Evolutionary conservation across 2,797 vertebrate genomes (phyloP), one percentile per base, ranked within the genome.

Genomic region (Dicrostonyx torquatus): DNA sequence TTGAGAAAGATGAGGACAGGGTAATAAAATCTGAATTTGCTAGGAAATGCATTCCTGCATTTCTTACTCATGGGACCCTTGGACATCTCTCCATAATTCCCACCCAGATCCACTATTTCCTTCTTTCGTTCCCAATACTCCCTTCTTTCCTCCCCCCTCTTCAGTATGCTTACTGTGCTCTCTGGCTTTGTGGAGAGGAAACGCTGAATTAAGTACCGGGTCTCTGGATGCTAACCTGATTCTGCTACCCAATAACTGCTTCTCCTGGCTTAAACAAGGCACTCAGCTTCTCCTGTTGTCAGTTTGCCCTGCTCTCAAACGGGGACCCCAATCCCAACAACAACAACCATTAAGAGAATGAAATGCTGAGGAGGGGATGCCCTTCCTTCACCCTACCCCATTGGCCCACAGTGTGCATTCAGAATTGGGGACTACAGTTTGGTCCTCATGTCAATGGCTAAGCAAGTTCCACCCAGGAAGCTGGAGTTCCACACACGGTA

Each of bases 221-320:
- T 1, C n/a, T 84, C 34, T 82, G 50, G 45, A 50, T 58, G 60
- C 62, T 83, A 70, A 48, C 79, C 80, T 70, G 15, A 84, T 29
- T 76, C 87, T 68, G 6, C 72, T 60, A 45, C 8, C 53, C 83
- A 50, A 31, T 4, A n/a, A 40, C 87, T 55, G 37, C 58, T 79
- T 85, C 8, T 72, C 26, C 18, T 60, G n/a, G 6, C 17, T 0
- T 87, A n/a, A 89, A 93, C 6, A 37, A 92, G 55, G 40, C 20
- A 13, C 22, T 53, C 14, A 5, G 1, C 50, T 79, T 86, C 55
- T 53, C 66, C 34, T 22, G 72, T 84, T 66, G 43, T 96, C 87
- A 18, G 64, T 76, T 90, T 91, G 72, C 58, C 66, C 20, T 8
- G 24, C 31, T 91, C 76, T 93, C 48, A 75, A 79, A 84, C 11